Conservation (phyloP, 2,113 vertebrate genomes). For the Herpetotheres cachinnans region DNA sequence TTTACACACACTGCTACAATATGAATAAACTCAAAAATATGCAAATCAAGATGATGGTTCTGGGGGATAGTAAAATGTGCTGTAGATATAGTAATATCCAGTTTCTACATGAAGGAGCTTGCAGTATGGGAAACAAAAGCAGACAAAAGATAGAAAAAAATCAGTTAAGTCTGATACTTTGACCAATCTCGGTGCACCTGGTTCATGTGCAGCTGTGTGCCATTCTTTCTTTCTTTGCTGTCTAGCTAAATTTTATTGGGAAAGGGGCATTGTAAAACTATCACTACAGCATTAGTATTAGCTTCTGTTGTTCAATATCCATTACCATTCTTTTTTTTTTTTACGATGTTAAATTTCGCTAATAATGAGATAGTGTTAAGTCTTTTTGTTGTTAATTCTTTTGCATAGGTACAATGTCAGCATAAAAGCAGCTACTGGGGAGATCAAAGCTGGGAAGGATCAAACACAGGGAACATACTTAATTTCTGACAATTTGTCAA, state of each 20-base stretch:
- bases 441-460: slow-evolving; percentile 40
- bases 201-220: background rate
- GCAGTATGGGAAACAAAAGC: background rate
- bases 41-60: background rate
- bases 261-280: background rate
- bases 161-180: background rate
- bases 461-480: slow-evolving; percentile 10
- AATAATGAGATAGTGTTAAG: background rate
- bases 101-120: background rate
- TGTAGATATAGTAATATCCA: background rate
- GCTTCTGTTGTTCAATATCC: background rate
- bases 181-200: accelerated
- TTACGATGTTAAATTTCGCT: background rate
- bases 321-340: background rate
- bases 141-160: background rate
- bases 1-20: background rate
- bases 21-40: background rate
- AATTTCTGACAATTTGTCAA: slow-evolving; percentile 50
- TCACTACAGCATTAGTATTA: background rate
- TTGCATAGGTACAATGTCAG: background rate
- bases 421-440: slow-evolving; percentile 17
- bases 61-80: background rate
- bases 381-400: slow-evolving; percentile 23
- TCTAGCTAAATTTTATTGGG: background rate
- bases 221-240: background rate